Percentiles rank a stretch among this genome's conserved stretches.
Evolutionary conservation across 2,113 vertebrate genomes (phyloP).

Genomic region (Brachyhypopomus occidentalis): DNA sequence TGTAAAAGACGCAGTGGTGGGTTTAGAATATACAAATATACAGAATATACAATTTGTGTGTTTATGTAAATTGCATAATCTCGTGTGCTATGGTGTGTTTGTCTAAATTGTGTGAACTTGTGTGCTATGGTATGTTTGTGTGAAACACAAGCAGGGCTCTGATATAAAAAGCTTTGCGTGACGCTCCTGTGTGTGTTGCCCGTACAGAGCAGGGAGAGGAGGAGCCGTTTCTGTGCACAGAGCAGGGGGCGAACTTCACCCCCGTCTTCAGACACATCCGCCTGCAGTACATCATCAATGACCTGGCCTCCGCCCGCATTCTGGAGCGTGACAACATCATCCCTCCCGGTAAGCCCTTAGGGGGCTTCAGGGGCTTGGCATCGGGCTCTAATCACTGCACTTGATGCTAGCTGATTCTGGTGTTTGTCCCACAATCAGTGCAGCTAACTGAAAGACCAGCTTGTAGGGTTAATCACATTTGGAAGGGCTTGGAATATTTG

Average conservation of each 20-base stretch:
- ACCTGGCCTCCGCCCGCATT: constrained; percentile 90
- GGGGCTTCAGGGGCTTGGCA: neutral
- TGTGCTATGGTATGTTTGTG: neutral
- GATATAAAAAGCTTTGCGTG: neutral
- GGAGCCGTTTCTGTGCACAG: constrained; percentile 83
- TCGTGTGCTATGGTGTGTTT: too few species aligned
- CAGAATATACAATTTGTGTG: too few species aligned
- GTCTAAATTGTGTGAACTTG: too few species aligned
- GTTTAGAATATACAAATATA: neutral
- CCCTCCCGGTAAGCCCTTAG: constrained; percentile 78
- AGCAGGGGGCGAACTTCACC: constrained; percentile 79
- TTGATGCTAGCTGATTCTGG: too few species aligned
- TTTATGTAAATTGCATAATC: too few species aligned
- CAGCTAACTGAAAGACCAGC: too few species aligned
- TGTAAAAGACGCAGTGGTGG: constrained; percentile 85
- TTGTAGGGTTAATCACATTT: too few species aligned
- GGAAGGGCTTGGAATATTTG: too few species aligned
- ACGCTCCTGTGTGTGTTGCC: neutral
- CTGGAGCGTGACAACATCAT: constrained; percentile 89
- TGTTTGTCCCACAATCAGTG: neutral
- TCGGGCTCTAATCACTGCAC: too few species aligned
- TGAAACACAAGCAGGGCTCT: neutral
- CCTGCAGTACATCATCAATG: constrained; percentile 94
- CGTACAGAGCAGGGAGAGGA: constrained; percentile 78
- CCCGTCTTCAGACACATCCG: constrained; percentile 85